These are phyloP conservation scores for Lipophrys pholis DNA, from an alignment of 2,113 vertebrate species.

Conservation along the genomic window DNA sequence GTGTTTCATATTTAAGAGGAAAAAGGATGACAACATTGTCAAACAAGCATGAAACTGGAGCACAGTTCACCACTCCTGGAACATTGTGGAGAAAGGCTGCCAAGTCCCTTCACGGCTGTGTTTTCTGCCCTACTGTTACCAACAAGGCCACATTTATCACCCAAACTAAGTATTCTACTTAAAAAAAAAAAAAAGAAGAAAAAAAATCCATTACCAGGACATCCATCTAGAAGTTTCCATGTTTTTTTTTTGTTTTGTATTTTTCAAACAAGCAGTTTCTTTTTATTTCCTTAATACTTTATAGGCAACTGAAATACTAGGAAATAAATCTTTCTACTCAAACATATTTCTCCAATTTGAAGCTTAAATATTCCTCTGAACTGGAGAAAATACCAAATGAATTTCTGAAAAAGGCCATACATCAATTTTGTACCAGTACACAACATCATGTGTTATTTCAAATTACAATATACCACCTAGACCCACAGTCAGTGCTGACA, in stretches of 20 bases:
- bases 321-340: no score
- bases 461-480: no score
- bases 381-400: no score
- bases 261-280: background rate
- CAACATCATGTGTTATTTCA: no score
- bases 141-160: constrained; percentile 67
- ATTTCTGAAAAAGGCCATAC: no score
- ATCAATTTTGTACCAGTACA: no score
- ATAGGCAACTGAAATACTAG: no score
- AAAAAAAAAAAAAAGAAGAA: constrained; percentile 2
- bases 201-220: background rate
- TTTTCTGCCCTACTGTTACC: constrained; percentile 63
- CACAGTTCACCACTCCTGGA: constrained; percentile 64
- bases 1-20: constrained; percentile 79
- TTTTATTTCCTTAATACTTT: background rate
- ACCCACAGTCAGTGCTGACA: no score
- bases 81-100: constrained; percentile 47
- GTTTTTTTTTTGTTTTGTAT: background rate
- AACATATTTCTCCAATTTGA: no score
- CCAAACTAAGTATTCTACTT: constrained; percentile 38
- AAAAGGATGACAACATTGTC: constrained; percentile 82
- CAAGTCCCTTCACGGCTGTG: constrained; percentile 52
- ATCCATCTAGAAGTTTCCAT: constrained; percentile 21
- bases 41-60: constrained; percentile 76
- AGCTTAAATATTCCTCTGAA: no score